These are phyloP conservation scores for Cromileptes altivelis DNA, from an alignment of 2,113 vertebrate genomes.

Conservation along the genomic window DNA sequence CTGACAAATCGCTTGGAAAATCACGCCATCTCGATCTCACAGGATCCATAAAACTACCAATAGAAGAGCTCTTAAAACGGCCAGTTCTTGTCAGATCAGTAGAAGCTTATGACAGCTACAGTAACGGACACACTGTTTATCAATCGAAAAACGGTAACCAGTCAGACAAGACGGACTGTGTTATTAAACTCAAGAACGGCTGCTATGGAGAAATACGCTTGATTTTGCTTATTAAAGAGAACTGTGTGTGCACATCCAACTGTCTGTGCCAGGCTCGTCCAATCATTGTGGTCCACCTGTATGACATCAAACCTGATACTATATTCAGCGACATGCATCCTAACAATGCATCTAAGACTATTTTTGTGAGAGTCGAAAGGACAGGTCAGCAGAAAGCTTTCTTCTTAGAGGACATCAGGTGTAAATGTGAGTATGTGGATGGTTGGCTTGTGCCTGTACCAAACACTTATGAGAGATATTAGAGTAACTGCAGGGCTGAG, in stretches of 20 bases:
- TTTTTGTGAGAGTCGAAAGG: background rate
- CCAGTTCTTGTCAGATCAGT: background rate
- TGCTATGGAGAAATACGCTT: conserved; percentile 39
- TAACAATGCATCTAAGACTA: background rate
- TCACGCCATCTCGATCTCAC: fast-evolving
- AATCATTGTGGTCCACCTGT: conserved; percentile 29
- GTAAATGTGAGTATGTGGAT: conserved; percentile 42
- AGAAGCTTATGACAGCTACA: conserved; percentile 44
- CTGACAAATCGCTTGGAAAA: conserved; percentile 4
- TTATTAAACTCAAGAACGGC: background rate
- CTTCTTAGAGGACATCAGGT: conserved; percentile 15
- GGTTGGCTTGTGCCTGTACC: conserved; percentile 41
- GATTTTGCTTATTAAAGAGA: background rate
- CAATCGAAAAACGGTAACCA: background rate
- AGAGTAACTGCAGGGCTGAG: background rate
- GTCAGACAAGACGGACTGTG: background rate
- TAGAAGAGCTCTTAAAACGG: conserved; percentile 12
- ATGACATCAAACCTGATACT: background rate
- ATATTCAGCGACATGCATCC: background rate
- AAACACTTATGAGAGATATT: conserved; percentile 30
- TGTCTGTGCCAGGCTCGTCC: background rate
- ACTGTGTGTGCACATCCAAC: background rate
- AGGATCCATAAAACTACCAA: background rate
- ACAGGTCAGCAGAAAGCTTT: conserved; percentile 16
- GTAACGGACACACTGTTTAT: conserved; percentile 13